These are phyloP conservation scores for Otus sunia DNA, from an alignment of 2,113 vertebrate species.

Conservation along the genomic window DNA sequence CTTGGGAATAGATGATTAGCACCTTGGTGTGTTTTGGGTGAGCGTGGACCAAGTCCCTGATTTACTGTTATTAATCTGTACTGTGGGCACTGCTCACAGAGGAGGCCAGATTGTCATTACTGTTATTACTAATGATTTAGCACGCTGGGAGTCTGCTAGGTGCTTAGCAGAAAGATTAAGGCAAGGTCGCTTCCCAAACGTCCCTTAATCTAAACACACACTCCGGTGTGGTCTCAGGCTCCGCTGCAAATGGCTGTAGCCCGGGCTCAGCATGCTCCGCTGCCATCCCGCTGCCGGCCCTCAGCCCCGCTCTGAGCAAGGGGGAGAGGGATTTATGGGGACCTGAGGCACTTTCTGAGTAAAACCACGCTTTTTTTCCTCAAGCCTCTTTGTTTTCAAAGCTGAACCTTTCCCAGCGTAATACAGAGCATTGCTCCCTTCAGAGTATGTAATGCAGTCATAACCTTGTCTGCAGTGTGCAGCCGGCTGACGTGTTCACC, in stretches of 20 bases:
- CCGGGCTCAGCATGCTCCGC: not conserved
- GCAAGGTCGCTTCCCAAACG: not conserved
- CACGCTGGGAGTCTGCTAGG: not conserved
- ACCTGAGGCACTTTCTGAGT: not conserved
- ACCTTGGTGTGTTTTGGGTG: not conserved
- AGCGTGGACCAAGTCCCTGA: rapidly evolving
- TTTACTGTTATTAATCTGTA: not conserved
- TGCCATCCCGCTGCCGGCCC: not conserved
- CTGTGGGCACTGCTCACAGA: not conserved
- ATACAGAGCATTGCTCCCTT: not conserved
- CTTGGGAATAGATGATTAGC: not conserved
- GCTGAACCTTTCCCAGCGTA: constrained; percentile 5
- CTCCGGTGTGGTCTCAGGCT: not conserved
- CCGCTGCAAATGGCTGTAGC: not conserved
- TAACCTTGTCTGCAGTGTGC: constrained; percentile 37
- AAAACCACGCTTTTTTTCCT: not conserved
- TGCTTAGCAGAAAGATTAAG: constrained; percentile 21
- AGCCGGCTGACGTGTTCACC: not conserved
- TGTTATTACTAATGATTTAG: not conserved
- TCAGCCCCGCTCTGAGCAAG: not conserved
- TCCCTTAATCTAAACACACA: not conserved
- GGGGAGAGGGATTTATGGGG: constrained; percentile 20
- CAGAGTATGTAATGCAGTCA: constrained; percentile 43
- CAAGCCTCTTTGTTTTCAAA: constrained; percentile 16
- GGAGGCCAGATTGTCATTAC: not conserved